A percentile compares a stretch with the other conserved stretches of the same genome.
Evolutionary conservation across 2,113 vertebrate species (phyloP).

Genomic region (Helogale parvula): DNA sequence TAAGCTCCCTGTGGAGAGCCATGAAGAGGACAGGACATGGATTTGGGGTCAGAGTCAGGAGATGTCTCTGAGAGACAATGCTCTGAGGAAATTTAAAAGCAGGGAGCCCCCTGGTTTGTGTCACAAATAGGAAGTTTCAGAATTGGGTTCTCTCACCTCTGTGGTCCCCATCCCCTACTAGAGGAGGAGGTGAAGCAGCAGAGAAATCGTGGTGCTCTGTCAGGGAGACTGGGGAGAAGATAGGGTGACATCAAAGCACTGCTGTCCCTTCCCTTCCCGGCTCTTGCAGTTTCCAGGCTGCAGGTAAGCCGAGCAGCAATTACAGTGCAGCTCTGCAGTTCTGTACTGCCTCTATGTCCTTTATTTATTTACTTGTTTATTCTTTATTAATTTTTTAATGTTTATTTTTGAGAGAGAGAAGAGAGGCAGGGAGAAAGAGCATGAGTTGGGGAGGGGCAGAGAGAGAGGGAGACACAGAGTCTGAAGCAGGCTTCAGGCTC

Average conservation of each 20-base stretch:
- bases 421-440: no score
- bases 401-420: no score
- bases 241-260: fast-evolving
- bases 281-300: no score
- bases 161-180: background rate
- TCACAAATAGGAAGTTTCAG: background rate
- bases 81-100: background rate
- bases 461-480: no score
- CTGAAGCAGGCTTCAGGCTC: no score
- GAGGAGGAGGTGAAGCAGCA: background rate
- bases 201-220: fast-evolving
- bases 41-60: background rate
- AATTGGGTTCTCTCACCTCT: background rate
- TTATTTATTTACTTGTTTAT: no score
- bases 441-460: no score
- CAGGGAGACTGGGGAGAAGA: background rate
- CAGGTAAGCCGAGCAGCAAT: background rate
- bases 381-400: no score
- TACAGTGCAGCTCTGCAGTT: no score
- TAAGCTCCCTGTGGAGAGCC: background rate
- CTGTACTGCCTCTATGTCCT: background rate
- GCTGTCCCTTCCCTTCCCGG: no score
- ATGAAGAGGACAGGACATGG: background rate
- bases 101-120: background rate
- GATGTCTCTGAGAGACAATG: background rate